Percentiles rank a stretch among this genome's conserved stretches.
phyloP scores from a whole-genome alignment of 1,140 invertebrate genomes.

The Drosophila trapezifrons region DNA sequence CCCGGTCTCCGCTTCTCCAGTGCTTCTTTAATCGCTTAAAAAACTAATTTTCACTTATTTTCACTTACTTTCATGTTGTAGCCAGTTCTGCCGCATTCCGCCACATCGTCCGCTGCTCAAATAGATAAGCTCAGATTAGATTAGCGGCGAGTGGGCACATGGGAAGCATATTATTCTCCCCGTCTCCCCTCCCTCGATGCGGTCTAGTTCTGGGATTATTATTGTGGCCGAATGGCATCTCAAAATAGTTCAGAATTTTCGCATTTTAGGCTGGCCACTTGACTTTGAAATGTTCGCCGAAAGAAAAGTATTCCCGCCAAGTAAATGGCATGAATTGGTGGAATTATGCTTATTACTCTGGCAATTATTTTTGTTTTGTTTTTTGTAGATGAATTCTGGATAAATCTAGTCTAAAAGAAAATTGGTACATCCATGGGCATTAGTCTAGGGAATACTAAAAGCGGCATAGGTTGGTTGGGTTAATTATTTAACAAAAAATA shows the following conservation, averaged over 20 bases:
- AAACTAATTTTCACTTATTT: conserved; percentile 21
- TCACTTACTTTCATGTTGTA: conserved; percentile 31
- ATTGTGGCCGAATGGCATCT: conserved; percentile 30
- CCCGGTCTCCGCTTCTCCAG: background rate
- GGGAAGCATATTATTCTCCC: conserved; percentile 34
- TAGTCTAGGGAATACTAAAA: background rate
- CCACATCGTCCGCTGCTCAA: conserved; percentile 18
- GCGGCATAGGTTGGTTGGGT: no score
- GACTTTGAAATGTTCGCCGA: conserved; percentile 19
- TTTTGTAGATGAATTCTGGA: background rate
- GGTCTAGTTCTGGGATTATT: conserved; percentile 10
- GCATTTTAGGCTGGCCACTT: conserved; percentile 27
- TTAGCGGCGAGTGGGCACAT: conserved; percentile 48
- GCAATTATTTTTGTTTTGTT: conserved; percentile 13
- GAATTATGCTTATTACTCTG: background rate
- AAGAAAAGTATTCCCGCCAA: background rate
- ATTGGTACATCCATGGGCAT: background rate
- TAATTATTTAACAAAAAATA: no score
- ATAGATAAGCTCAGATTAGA: conserved; percentile 71
- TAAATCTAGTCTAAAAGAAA: background rate
- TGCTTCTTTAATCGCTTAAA: conserved; percentile 16
- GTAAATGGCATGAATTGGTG: conserved; percentile 1
- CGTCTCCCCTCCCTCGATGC: background rate
- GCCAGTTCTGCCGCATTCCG: conserved; percentile 32
- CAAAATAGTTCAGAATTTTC: conserved; percentile 17